Evolutionary conservation across 2,797 vertebrate species (phyloP), one percentile per base, ranked within the genome.

Genomic region (Periparus ater): DNA sequence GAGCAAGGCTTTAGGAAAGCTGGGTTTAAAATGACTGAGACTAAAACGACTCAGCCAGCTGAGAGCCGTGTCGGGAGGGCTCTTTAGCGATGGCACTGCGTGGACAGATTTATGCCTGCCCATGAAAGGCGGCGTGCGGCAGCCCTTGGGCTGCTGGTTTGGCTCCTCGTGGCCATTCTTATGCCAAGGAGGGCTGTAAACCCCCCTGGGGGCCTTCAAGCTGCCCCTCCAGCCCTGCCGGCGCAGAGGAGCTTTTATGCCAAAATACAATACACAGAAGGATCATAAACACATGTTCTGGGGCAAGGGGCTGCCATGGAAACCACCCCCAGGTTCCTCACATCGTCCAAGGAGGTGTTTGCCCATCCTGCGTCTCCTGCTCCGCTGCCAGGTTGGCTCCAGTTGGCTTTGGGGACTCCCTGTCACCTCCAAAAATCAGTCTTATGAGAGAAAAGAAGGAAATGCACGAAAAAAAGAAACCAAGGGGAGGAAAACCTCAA

Each of bases 181-280:
- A 93, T 96, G 96, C 97, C 97, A 95, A 96, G 94, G 95, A 97
- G 95, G 91, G 97, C 92, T 96, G 96, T 97, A 98, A 98, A 97
- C 88, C 90, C 97, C 96, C 96, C 91, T 75, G 63, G 95, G 95
- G 96, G 96, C 90, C 94, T 68, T 45, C 87, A 95, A 88, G 94
- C 92, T 91, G 94, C 96, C 96, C 91, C n/a, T 83, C 91, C 95
- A 95, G 97, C 88, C 89, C 96, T 76, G 91, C 86, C 45, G 20
- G 95, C 22, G 73, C 34, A 2, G 92, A 88, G 96, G 48, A 87
- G 97, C 97, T 96, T 98, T 98, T 98, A 96, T 98, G 92, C 96
- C 95, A 88, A 97, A 94, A 95, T 86, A 98, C 97, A 97, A 97
- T 96, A 91, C 96, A 93, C 96, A 94, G 94, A 97, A 94, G 95